Conservation (phyloP, 2,797 vertebrate species). For the Falco concolor region DNA sequence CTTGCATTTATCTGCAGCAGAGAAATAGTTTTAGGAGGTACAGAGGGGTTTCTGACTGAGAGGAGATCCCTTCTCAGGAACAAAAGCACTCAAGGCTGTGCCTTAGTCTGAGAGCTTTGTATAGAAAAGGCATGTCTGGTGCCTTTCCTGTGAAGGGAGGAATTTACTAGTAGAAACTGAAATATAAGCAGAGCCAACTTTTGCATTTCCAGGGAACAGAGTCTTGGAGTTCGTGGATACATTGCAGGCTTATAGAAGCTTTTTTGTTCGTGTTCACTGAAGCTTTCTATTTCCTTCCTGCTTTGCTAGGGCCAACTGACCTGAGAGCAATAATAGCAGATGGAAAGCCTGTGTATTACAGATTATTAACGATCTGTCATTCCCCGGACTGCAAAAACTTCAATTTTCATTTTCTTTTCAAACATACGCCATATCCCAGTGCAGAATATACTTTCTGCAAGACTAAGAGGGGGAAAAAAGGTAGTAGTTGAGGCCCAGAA, state of each 20-base stretch:
- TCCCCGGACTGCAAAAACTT: background rate
- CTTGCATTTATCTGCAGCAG: background rate
- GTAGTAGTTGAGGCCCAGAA: background rate
- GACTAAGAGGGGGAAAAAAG: background rate
- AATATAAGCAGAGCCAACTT: background rate
- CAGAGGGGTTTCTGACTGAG: background rate
- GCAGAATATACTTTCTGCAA: background rate
- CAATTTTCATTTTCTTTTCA: background rate
- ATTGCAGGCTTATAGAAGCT: background rate
- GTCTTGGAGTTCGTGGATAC: background rate
- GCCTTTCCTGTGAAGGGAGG: background rate
- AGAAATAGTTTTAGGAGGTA: background rate
- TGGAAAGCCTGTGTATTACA: background rate
- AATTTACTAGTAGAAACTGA: background rate
- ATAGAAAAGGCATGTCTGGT: background rate
- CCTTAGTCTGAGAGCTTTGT: background rate
- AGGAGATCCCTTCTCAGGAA: background rate
- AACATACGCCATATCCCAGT: background rate
- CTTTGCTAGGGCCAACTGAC: constrained; percentile 25
- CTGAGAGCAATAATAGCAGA: constrained; percentile 24
- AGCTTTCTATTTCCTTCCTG: constrained; percentile 53
- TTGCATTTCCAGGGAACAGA: background rate
- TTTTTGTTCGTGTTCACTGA: constrained; percentile 38
- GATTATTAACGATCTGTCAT: constrained; percentile 40
- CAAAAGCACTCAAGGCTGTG: background rate